Percentiles rank a stretch among this genome's conserved stretches.
These are phyloP conservation scores for Lysandra coridon DNA, from an alignment of 2,888 invertebrate genomes.

Conservation along the genomic window DNA sequence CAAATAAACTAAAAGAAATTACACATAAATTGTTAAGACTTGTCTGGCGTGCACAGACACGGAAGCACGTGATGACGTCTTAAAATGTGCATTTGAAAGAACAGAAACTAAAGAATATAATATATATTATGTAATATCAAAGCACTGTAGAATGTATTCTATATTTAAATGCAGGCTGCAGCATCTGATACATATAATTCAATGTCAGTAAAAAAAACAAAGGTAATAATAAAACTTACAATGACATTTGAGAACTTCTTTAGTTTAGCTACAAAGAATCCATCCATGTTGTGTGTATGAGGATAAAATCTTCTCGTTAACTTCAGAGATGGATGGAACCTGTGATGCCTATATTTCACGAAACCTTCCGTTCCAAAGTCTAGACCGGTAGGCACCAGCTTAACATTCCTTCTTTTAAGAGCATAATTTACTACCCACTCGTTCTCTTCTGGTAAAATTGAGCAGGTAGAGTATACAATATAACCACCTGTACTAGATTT, in stretches of 20 bases:
- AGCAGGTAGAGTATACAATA: conserved; percentile 99
- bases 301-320: conserved; percentile 96
- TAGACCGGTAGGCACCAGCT: conserved; percentile 94
- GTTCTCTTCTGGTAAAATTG: conserved; percentile 98
- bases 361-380: conserved; percentile 98
- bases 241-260: conserved; percentile 95
- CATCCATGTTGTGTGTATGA: conserved; percentile 99
- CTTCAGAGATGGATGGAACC: conserved; percentile 95
- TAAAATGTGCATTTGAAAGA: too few species aligned
- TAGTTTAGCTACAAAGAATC: conserved; percentile 98
- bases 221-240: conserved; percentile 55
- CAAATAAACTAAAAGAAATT: neutral
- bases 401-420: conserved; percentile 94
- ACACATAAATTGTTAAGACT: too few species aligned
- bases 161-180: too few species aligned
- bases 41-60: too few species aligned
- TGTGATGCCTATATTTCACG: conserved; percentile 89
- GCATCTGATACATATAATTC: too few species aligned
- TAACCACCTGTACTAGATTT: conserved; percentile 96
- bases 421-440: conserved; percentile 98
- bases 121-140: too few species aligned
- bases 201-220: too few species aligned
- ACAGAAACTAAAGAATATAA: too few species aligned
- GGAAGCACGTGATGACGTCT: too few species aligned
- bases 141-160: too few species aligned